Conservation (phyloP, 2,113 vertebrate species). For the Pachycephala philippinensis region DNA sequence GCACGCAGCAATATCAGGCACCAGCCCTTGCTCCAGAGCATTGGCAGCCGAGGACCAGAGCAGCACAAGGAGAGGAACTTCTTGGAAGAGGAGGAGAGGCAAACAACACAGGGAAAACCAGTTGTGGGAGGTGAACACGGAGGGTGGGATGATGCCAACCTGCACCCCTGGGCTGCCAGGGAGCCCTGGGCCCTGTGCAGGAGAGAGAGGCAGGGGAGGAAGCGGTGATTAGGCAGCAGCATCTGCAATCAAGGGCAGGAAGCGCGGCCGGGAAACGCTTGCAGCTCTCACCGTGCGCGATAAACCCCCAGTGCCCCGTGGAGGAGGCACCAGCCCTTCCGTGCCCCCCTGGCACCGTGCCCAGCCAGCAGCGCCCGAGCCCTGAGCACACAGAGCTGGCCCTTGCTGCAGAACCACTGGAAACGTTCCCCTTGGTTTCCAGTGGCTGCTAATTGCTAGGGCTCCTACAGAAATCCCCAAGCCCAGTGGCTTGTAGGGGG, state of each 20-base stretch:
- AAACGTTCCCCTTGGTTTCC: background rate
- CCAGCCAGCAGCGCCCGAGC: rapidly evolving
- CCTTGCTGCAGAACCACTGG: rapidly evolving
- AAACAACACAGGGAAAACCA: background rate
- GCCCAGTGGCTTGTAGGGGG: background rate
- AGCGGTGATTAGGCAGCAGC: constrained; percentile 13
- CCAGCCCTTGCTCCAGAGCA: background rate
- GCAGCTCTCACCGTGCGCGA: background rate
- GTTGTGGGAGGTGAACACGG: background rate
- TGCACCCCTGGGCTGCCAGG: background rate
- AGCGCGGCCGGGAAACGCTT: background rate
- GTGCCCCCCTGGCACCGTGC: background rate
- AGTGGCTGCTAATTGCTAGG: too few relatives aligned
- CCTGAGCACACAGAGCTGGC: rapidly evolving
- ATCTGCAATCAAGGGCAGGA: constrained; percentile 53
- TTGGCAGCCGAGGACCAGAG: background rate
- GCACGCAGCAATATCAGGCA: constrained; percentile 18
- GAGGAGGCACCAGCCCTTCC: constrained; percentile 5
- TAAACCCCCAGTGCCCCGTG: background rate
- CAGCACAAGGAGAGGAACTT: background rate
- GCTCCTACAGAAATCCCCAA: background rate
- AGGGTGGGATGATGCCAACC: background rate
- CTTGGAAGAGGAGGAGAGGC: background rate
- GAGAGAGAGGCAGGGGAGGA: background rate
- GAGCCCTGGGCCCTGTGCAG: background rate